A percentile compares a stretch with the other conserved stretches of the same genome.
Evolutionary conservation across 1,140 invertebrate genomes (phyloP).

Genomic region (Sitobion miscanthi): DNA sequence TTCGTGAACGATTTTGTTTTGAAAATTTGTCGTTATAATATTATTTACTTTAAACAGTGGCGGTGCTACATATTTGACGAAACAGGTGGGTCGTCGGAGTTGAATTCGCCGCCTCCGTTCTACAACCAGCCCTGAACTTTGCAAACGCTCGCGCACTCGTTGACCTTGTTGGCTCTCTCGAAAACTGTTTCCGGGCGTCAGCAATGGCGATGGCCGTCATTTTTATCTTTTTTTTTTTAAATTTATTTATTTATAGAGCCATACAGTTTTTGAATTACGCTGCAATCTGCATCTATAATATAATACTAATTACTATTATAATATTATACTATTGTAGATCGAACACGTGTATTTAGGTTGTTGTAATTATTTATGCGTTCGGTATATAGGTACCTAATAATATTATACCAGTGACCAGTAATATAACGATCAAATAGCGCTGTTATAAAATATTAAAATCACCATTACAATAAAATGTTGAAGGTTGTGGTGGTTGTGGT

Average conservation of each 20-base stretch:
- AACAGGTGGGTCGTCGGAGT: background rate
- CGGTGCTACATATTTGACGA: background rate
- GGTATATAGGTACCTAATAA: background rate
- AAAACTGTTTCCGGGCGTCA: constrained; percentile 25
- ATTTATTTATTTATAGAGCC: background rate
- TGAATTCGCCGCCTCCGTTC: background rate
- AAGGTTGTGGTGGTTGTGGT: background rate
- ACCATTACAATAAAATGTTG: background rate
- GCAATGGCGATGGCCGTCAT: background rate
- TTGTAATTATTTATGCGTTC: background rate
- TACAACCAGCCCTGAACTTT: constrained; percentile 46
- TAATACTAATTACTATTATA: background rate
- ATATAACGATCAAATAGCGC: background rate
- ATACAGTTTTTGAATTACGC: background rate
- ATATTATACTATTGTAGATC: background rate
- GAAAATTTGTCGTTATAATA: background rate
- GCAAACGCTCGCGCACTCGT: background rate
- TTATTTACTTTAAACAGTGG: background rate
- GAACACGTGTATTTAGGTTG: background rate
- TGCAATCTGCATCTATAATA: background rate
- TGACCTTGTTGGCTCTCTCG: constrained; percentile 34
- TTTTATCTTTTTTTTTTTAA: constrained; percentile 20
- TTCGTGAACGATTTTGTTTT: background rate
- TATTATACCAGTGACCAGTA: no score
- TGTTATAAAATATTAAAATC: background rate